Conservation (phyloP, 1,140 invertebrate genomes). For the Diachasma alloeum region DNA sequence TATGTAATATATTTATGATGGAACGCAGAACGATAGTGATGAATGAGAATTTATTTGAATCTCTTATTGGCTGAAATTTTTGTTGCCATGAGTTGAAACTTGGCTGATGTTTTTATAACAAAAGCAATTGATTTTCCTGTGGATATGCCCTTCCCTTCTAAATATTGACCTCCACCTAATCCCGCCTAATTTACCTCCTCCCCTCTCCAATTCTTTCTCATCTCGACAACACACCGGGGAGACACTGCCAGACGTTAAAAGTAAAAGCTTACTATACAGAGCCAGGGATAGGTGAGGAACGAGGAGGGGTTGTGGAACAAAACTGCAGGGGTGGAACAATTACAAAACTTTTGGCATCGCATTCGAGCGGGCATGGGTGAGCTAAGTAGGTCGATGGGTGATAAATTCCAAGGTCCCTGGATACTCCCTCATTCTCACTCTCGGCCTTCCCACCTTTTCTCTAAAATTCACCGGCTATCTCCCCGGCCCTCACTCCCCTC, state of each 20-base stretch:
- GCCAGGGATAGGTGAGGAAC: background rate
- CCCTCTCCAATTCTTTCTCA: constrained; percentile 4
- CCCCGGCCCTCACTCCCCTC: background rate
- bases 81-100: no score
- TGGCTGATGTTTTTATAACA: no score
- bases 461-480: constrained; percentile 45
- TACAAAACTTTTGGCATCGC: constrained; percentile 51
- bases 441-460: background rate
- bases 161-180: no score
- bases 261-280: background rate
- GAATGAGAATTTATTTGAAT: no score
- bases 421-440: constrained; percentile 15
- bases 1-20: no score
- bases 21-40: no score
- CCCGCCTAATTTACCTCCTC: background rate
- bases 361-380: background rate
- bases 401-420: constrained; percentile 51
- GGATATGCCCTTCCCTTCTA: no score
- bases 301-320: background rate
- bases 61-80: no score
- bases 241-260: background rate
- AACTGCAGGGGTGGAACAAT: constrained; percentile 43
- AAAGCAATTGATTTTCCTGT: no score
- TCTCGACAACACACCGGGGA: background rate
- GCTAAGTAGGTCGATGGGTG: constrained; percentile 54